phyloP scores from a whole-genome alignment of 2,113 vertebrate species.

The Neofelis nebulosa region DNA sequence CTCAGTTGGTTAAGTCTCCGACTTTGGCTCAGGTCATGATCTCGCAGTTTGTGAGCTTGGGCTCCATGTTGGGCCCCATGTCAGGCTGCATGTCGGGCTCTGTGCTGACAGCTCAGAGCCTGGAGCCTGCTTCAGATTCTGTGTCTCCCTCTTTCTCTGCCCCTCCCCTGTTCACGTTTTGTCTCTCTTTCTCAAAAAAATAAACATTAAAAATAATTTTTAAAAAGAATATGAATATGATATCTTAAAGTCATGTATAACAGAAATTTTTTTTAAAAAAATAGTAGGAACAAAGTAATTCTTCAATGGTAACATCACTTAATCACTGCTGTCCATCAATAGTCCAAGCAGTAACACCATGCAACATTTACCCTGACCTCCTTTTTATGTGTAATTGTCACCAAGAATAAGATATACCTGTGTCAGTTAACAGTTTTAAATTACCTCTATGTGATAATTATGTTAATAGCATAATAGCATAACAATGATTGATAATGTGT shows the following conservation, averaged over 20 bases:
- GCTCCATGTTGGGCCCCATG: too few species aligned
- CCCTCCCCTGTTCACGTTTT: too few species aligned
- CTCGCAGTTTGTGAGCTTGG: too few species aligned
- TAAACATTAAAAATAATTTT: too few species aligned
- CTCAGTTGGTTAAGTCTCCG: too few species aligned
- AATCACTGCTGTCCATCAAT: slow-evolving; percentile 16
- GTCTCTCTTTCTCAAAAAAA: too few species aligned
- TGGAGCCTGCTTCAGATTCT: too few species aligned
- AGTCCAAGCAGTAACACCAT: not conserved
- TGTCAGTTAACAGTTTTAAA: slow-evolving; percentile 70
- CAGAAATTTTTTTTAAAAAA: slow-evolving; percentile 6
- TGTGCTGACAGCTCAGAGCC: too few species aligned
- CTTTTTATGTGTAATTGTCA: slow-evolving; percentile 65
- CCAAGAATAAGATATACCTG: slow-evolving; percentile 70
- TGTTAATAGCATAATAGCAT: slow-evolving; percentile 80
- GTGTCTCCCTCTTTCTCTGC: too few species aligned
- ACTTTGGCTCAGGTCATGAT: too few species aligned
- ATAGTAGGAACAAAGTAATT: not conserved
- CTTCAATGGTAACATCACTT: slow-evolving; percentile 19
- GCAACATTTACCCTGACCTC: slow-evolving; percentile 29
- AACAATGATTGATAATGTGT: slow-evolving; percentile 80
- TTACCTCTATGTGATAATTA: slow-evolving; percentile 77
- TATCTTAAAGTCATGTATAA: not conserved
- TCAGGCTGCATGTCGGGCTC: too few species aligned
- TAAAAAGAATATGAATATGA: slow-evolving; percentile 3